These are phyloP conservation scores for Lagopus muta DNA, from an alignment of 2,113 vertebrate genomes.

Conservation along the genomic window DNA sequence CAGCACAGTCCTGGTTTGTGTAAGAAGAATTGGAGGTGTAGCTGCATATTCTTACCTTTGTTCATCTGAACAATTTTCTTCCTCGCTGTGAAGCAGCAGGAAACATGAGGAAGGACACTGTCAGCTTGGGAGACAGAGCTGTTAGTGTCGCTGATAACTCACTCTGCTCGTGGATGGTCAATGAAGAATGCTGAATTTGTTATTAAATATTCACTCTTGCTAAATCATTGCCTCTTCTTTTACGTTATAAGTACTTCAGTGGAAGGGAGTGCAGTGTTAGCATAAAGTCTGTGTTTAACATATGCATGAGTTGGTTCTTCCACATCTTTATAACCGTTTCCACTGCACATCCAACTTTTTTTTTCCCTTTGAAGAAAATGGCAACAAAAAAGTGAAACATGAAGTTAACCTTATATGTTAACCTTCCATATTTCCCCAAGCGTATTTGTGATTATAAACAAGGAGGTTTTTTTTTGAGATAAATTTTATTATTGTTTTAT, in stretches of 20 bases:
- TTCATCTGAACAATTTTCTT: neutral
- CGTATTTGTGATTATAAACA: conserved; percentile 15
- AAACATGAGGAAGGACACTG: neutral
- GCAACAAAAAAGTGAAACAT: neutral
- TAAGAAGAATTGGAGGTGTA: neutral
- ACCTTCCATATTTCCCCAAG: neutral
- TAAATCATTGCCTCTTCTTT: neutral
- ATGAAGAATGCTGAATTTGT: neutral
- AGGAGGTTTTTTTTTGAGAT: conserved; percentile 1
- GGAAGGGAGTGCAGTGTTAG: neutral
- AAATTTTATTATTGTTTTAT: conserved; percentile 17
- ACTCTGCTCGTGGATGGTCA: neutral
- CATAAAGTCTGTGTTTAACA: neutral
- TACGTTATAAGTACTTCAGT: neutral
- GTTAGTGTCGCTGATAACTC: neutral
- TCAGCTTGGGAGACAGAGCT: neutral
- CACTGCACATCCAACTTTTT: neutral
- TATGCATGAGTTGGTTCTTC: neutral
- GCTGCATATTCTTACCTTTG: neutral
- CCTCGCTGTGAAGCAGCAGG: neutral
- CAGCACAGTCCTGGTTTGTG: neutral
- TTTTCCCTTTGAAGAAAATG: neutral
- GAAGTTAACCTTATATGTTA: conserved; percentile 11
- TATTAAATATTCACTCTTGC: neutral
- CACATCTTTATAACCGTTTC: neutral